Evolutionary conservation across 2,113 vertebrate genomes (phyloP).

Genomic region (Amia ocellicauda): DNA sequence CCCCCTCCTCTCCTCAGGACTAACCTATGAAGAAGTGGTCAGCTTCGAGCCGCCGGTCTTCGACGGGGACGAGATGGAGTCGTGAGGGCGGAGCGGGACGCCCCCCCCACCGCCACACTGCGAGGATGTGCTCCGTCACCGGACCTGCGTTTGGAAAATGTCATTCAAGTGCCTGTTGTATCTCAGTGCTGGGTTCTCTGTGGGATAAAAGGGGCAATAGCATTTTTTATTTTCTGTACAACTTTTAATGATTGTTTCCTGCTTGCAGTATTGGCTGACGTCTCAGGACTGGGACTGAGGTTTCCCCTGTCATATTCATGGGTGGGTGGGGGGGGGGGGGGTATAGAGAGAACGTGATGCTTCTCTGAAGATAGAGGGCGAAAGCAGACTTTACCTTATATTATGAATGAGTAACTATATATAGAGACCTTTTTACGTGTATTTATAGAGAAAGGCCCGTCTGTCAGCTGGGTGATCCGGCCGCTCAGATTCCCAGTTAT

Average conservation of each 20-base stretch:
- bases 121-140: slow-evolving; percentile 62
- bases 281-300: slow-evolving; percentile 3
- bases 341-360: background rate
- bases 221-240: slow-evolving; percentile 31
- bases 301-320: background rate
- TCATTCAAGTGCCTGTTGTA: slow-evolving; percentile 87
- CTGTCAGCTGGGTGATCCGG: too few species aligned
- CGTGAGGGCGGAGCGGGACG: slow-evolving; percentile 62
- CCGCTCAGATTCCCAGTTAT: too few species aligned
- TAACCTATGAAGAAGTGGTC: slow-evolving; percentile 90
- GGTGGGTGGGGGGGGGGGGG: too few species aligned
- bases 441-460: too few species aligned
- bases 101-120: slow-evolving; percentile 54
- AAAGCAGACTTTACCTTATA: background rate
- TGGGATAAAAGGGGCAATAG: slow-evolving; percentile 38
- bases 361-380: background rate
- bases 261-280: slow-evolving; percentile 27
- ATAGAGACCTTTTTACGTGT: too few species aligned
- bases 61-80: slow-evolving; percentile 94
- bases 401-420: too few species aligned
- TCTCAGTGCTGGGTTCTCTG: slow-evolving; percentile 60
- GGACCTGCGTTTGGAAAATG: slow-evolving; percentile 69
- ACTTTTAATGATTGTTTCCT: slow-evolving; percentile 9
- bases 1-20: slow-evolving; percentile 57
- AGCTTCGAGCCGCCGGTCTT: slow-evolving; percentile 87